A percentile compares a stretch with the other conserved stretches of the same genome.
Conservation (phyloP, 2,888 invertebrate species). For the Tridacna crocea region DNA sequence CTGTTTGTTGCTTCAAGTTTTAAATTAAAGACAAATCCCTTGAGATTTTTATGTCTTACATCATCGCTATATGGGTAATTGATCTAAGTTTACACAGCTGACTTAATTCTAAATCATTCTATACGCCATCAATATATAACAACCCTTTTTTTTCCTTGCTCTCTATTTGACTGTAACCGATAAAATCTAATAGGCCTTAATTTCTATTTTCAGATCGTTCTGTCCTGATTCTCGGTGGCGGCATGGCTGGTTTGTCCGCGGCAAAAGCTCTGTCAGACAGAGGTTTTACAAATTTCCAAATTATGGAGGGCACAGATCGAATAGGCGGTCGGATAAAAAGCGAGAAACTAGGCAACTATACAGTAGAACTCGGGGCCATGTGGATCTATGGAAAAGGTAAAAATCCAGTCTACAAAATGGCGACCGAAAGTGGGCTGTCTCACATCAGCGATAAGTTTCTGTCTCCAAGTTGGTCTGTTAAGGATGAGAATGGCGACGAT, state of each 20-base stretch:
- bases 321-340: slow-evolving; percentile 53
- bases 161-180: too few relatives aligned
- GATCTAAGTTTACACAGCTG: too few relatives aligned
- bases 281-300: slow-evolving; percentile 50
- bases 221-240: slow-evolving; percentile 44
- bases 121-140: too few relatives aligned
- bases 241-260: slow-evolving; percentile 54
- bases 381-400: slow-evolving; percentile 50
- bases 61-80: too few relatives aligned
- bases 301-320: slow-evolving; percentile 47
- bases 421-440: slow-evolving; percentile 26
- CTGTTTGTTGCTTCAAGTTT: too few relatives aligned
- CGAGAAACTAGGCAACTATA: slow-evolving; percentile 30
- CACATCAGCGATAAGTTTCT: background rate
- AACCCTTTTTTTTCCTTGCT: too few relatives aligned
- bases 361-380: slow-evolving; percentile 53
- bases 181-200: too few relatives aligned
- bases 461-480: slow-evolving; percentile 33
- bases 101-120: too few relatives aligned
- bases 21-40: too few relatives aligned
- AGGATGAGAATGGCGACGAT: slow-evolving; percentile 38
- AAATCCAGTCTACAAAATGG: slow-evolving; percentile 45
- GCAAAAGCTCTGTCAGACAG: slow-evolving; percentile 52
- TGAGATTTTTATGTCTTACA: too few relatives aligned
- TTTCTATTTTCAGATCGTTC: slow-evolving; percentile 4